Percentiles rank a stretch among this genome's conserved stretches.
These are phyloP conservation scores for Cherax destructor DNA, from an alignment of 1,140 invertebrate species.

Conservation along the genomic window DNA sequence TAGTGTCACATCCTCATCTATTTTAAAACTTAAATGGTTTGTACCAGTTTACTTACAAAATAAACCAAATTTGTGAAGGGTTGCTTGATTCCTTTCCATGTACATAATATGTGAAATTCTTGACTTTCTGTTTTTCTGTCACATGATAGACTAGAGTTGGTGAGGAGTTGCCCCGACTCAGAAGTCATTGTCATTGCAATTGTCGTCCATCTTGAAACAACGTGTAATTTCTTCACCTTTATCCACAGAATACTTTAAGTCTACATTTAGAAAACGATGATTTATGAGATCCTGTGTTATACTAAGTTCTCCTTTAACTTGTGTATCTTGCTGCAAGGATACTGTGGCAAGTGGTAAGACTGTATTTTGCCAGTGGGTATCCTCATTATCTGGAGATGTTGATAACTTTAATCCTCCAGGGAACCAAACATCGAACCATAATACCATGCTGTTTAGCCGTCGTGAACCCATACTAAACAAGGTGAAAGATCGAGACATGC, in stretches of 20 bases:
- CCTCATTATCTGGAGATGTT: conserved; percentile 73
- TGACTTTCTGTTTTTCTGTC: not conserved
- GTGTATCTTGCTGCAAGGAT: conserved; percentile 62
- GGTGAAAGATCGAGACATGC: conserved; percentile 39
- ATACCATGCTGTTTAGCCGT: conserved; percentile 72
- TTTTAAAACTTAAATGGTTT: not conserved
- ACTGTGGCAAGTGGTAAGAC: conserved; percentile 66
- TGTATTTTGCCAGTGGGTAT: conserved; percentile 72
- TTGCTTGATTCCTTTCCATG: not conserved
- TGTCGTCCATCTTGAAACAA: conserved; percentile 69
- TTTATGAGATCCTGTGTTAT: conserved; percentile 67
- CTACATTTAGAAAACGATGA: conserved; percentile 60
- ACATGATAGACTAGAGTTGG: conserved; percentile 25
- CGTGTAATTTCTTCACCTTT: conserved; percentile 47
- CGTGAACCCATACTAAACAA: conserved; percentile 67
- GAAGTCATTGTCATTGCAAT: conserved; percentile 70
- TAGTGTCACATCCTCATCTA: not conserved
- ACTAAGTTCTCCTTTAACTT: conserved; percentile 39
- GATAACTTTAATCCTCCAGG: conserved; percentile 73
- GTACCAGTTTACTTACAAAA: not conserved
- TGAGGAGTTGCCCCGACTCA: conserved; percentile 37
- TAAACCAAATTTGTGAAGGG: not conserved
- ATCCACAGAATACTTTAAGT: conserved; percentile 57
- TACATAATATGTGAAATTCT: conserved; percentile 5
- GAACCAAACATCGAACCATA: conserved; percentile 74